Evolutionary conservation across 2,888 invertebrate species (phyloP).

Genomic region (Orthosia incerta): DNA sequence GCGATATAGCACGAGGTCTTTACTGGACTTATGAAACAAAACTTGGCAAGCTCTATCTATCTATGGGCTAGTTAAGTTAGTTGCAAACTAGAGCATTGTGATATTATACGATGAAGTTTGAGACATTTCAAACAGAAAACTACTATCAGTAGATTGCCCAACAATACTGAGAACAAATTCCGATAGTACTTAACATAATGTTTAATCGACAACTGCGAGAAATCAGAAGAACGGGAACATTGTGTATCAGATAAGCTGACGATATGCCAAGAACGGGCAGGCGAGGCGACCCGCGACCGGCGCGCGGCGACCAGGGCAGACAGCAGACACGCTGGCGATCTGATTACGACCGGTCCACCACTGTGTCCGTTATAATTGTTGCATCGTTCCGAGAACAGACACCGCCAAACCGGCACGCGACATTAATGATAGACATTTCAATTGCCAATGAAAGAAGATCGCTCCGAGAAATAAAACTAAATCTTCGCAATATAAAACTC

Average conservation of each 20-base stretch:
- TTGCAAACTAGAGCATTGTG: background rate
- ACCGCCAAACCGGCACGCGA: constrained; percentile 3
- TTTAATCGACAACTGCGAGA: constrained; percentile 19
- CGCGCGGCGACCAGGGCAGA: too few species aligned
- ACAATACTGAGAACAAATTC: background rate
- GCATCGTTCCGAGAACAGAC: constrained; percentile 5
- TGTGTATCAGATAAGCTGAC: constrained; percentile 27
- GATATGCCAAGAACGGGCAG: constrained; percentile 9
- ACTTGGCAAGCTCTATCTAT: background rate
- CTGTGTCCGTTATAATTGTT: constrained; percentile 11
- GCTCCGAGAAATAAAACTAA: constrained; percentile 6
- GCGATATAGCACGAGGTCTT: constrained; percentile 23
- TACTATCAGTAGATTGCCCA: background rate
- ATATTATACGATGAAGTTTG: constrained; percentile 2
- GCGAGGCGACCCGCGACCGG: background rate
- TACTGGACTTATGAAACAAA: constrained; percentile 17
- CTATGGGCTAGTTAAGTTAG: background rate
- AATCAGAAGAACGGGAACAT: constrained; percentile 46
- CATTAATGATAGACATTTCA: constrained; percentile 6
- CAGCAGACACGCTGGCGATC: constrained; percentile 10
- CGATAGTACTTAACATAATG: constrained; percentile 13
- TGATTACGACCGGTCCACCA: constrained; percentile 10
- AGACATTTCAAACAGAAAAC: background rate
- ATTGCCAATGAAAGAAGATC: constrained; percentile 15
- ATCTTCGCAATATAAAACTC: background rate